Conservation (phyloP, 2,113 vertebrate genomes). For the Bos javanicus region DNA sequence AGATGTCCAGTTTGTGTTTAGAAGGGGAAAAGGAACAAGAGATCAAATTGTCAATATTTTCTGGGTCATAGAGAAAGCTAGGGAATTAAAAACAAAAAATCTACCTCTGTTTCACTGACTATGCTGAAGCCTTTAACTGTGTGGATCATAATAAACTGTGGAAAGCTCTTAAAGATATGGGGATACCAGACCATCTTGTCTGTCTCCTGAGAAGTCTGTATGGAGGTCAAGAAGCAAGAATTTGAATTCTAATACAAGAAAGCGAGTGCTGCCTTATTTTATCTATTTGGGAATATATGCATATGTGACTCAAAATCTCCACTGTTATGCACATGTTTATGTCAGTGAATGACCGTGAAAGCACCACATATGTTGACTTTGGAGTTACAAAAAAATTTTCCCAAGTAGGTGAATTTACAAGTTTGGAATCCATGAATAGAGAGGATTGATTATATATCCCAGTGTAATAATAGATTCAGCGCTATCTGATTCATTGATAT, state of each 20-base stretch:
- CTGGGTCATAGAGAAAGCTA: not conserved
- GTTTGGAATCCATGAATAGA: not conserved
- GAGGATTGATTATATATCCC: not conserved
- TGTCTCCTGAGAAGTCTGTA: not conserved
- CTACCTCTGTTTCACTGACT: not conserved
- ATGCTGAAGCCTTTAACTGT: not conserved
- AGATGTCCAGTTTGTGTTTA: not conserved
- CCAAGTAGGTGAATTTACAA: not conserved
- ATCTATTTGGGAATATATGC: not conserved
- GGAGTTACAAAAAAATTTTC: not conserved
- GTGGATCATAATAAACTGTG: not conserved
- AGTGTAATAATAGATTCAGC: not conserved
- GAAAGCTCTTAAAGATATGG: not conserved
- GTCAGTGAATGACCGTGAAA: not conserved
- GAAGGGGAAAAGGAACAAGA: not conserved
- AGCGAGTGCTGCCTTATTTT: not conserved
- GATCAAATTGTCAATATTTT: not conserved
- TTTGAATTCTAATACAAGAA: not conserved
- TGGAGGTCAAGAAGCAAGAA: not conserved
- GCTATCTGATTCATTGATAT: not conserved
- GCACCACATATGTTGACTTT: not conserved
- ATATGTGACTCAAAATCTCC: not conserved
- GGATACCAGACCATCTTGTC: not conserved
- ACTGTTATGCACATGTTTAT: not conserved
- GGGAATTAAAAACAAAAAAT: not conserved